Conservation (phyloP, 1,140 invertebrate genomes). For the Drosophila parvula region DNA sequence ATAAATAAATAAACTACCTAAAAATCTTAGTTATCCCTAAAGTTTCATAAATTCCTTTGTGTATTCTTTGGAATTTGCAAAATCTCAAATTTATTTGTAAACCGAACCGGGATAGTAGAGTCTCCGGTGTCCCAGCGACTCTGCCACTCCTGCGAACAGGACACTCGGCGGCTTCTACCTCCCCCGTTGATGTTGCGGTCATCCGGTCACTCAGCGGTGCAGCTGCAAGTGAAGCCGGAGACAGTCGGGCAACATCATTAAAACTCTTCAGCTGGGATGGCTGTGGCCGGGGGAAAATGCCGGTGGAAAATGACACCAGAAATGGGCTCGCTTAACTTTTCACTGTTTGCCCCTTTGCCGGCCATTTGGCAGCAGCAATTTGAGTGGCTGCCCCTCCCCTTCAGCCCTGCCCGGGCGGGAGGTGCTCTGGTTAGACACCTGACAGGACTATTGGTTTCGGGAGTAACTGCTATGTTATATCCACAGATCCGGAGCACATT, state of each 20-base stretch:
- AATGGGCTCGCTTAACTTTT: constrained; percentile 71
- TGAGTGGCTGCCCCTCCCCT: constrained; percentile 21
- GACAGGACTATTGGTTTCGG: constrained; percentile 17
- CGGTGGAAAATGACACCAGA: constrained; percentile 47
- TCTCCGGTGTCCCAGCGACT: too few species aligned
- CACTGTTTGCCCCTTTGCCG: constrained; percentile 57
- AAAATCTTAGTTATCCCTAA: too few species aligned
- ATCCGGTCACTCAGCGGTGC: constrained; percentile 61
- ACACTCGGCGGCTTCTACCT: constrained; percentile 9
- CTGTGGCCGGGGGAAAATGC: neutral
- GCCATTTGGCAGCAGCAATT: constrained; percentile 60
- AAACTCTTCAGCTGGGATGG: constrained; percentile 50
- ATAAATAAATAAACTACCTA: too few species aligned
- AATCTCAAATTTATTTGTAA: neutral
- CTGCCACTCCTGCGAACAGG: constrained; percentile 7
- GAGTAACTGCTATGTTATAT: constrained; percentile 26
- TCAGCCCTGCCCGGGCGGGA: neutral
- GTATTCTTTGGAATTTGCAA: neutral
- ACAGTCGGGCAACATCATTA: constrained; percentile 69
- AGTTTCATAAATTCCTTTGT: too few species aligned
- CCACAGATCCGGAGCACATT: constrained; percentile 10
- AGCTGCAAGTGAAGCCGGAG: constrained; percentile 53
- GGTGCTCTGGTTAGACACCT: constrained; percentile 23
- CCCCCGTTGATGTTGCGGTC: constrained; percentile 47
- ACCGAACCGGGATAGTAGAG: too few species aligned